Conservation (phyloP, 2,797 vertebrate genomes). For the Paratrypauchen microcephalus region DNA sequence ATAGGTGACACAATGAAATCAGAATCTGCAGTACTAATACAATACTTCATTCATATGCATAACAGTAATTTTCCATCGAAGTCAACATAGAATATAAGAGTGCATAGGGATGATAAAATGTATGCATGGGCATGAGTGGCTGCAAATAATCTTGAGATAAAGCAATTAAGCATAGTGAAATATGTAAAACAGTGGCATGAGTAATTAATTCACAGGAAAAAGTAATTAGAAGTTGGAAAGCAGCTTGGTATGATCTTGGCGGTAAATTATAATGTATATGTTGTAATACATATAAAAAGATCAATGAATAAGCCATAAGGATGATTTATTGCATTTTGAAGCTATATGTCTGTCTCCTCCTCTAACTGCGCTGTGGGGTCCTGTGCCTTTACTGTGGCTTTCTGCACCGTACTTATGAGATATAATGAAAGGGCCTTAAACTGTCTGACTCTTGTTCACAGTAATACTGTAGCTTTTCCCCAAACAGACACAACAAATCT, state of each 20-base stretch:
- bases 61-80: slow-evolving; percentile 27
- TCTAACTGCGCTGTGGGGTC: slow-evolving; percentile 4
- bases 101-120: slow-evolving; percentile 17
- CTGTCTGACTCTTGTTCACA: slow-evolving; percentile 8
- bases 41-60: slow-evolving; percentile 1
- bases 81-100: slow-evolving; percentile 23
- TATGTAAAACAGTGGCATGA: background rate
- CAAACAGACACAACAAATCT: background rate
- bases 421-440: slow-evolving; percentile 13
- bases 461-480: background rate
- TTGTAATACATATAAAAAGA: slow-evolving; percentile 12
- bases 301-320: slow-evolving; percentile 14
- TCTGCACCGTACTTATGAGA: slow-evolving; percentile 11
- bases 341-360: background rate
- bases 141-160: slow-evolving; percentile 17
- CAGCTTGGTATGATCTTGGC: slow-evolving; percentile 4
- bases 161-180: slow-evolving; percentile 12
- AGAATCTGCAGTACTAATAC: slow-evolving; percentile 24
- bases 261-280: slow-evolving; percentile 2
- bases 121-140: background rate
- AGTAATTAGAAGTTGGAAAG: slow-evolving; percentile 9
- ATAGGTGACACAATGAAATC: slow-evolving; percentile 27
- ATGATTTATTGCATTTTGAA: slow-evolving; percentile 11
- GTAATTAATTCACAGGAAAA: slow-evolving; percentile 13
- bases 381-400: slow-evolving; percentile 5